A percentile compares a stretch with the other conserved stretches of the same genome.
These are phyloP conservation scores for Drosophila kanekoi DNA, from an alignment of 2,888 invertebrate genomes.

Conservation along the genomic window DNA sequence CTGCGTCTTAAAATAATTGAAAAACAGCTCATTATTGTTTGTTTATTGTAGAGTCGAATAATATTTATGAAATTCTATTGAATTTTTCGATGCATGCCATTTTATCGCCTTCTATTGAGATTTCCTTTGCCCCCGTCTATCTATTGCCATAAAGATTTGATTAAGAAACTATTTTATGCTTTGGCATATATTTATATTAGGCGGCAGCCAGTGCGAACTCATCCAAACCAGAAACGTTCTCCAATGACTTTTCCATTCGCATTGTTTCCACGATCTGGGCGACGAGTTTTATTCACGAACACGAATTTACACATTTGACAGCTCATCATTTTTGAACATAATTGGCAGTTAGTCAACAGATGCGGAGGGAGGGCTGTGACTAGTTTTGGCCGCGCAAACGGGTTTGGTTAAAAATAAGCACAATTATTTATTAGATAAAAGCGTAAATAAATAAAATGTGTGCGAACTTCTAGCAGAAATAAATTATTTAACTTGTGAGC, in stretches of 20 bases:
- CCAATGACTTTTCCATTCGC: too few relatives aligned
- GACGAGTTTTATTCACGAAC: background rate
- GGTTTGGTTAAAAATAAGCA: too few relatives aligned
- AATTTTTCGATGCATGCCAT: background rate
- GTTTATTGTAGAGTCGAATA: background rate
- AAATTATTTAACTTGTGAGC: too few relatives aligned
- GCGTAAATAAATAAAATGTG: too few relatives aligned
- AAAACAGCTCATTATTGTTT: background rate
- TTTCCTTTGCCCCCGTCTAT: too few relatives aligned
- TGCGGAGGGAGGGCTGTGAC: too few relatives aligned
- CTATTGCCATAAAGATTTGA: background rate
- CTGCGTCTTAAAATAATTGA: background rate
- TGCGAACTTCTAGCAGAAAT: too few relatives aligned
- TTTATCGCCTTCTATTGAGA: too few relatives aligned
- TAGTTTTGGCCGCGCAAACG: too few relatives aligned
- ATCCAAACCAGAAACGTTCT: conserved; percentile 20
- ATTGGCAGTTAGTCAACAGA: too few relatives aligned
- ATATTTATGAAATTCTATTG: background rate
- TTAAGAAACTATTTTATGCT: conserved; percentile 1
- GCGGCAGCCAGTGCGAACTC: conserved; percentile 7
- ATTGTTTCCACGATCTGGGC: background rate
- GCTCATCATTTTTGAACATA: background rate
- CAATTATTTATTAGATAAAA: too few relatives aligned
- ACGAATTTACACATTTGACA: background rate
- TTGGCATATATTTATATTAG: background rate